Evolutionary conservation across 2,888 invertebrate species (phyloP), one percentile per base, ranked within the genome.

Genomic region (Gryllus longicercus): DNA sequence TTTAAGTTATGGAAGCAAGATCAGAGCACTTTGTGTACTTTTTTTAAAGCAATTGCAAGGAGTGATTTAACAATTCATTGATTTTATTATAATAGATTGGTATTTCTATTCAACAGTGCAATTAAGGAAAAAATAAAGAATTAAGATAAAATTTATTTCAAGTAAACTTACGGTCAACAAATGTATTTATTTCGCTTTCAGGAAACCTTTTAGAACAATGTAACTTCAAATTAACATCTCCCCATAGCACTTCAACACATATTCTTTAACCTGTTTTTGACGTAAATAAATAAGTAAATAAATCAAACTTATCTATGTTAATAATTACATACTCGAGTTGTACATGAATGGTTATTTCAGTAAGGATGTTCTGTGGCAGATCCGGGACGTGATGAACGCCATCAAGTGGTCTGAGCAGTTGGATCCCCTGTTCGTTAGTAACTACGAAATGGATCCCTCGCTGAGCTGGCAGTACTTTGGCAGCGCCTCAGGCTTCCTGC

Each of bases 391-490:
- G 23, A 91, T 95, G 85, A 93, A 95, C 85, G 95, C 96, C 80
- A 95, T 99, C 83, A 93, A 95, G 85, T 99, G 99, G 99, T 97
- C 98, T 79, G 94, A 95, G 84, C 94, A 95, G 85, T 89, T 99
- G 86, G 96, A 98, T 87, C 93, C 94, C 25, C 89, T 95, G 82
- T 98, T 98, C 88, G 92, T 92, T 84, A 94, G 94, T 86, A 98
- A 98, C 89, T 95, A 95, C 86, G 94, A 95, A 86, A 92, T 92
- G 83, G 96, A 98, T 88, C 95, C 96, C 0, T 93, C 95, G 2
- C 90, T 98, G 75, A 95, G 96, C n/a, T 99, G 98, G 97, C 99
- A 99, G 89, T 98, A 97, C 89, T 99, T 97, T 88, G 98, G 99
- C 79, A 97, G 97, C 80, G 94, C 97, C n/a, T 90, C 93, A 2